These are phyloP conservation scores for Tenthredo mesomela DNA, from an alignment of 2,888 invertebrate species.

Conservation along the genomic window DNA sequence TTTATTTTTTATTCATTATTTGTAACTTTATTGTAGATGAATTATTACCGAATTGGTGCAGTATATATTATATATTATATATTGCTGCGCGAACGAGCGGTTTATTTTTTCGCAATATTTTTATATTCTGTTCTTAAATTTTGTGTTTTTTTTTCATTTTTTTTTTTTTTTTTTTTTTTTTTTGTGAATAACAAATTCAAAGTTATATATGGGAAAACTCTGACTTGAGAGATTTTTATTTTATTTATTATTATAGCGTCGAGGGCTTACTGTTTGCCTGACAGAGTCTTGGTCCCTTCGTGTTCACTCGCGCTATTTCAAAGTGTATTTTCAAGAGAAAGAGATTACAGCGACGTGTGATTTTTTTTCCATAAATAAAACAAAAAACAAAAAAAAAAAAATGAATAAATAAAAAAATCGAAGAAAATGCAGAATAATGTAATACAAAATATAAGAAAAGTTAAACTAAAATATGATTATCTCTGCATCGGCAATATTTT, in stretches of 20 bases:
- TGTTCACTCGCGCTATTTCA: neutral
- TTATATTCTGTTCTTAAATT: neutral
- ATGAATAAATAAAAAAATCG: neutral
- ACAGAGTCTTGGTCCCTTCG: neutral
- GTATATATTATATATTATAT: no score
- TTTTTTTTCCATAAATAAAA: neutral
- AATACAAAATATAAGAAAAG: no score
- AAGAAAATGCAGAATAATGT: neutral
- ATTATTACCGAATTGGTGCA: no score
- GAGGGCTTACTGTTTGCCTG: neutral
- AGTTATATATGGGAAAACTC: neutral
- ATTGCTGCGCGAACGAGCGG: no score
- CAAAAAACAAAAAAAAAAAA: neutral
- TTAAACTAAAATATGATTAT: neutral
- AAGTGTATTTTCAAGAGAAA: slow-evolving; percentile 19
- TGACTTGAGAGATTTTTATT: neutral
- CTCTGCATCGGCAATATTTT: neutral
- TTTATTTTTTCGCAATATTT: no score
- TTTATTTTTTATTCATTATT: neutral
- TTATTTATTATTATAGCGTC: neutral
- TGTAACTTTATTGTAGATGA: neutral
- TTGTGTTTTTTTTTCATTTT: neutral
- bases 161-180: no score
- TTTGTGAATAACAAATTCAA: neutral
- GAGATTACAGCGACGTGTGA: neutral